These are phyloP conservation scores for Dryobates pubescens DNA, from an alignment of 2,797 vertebrate genomes.

Conservation along the genomic window DNA sequence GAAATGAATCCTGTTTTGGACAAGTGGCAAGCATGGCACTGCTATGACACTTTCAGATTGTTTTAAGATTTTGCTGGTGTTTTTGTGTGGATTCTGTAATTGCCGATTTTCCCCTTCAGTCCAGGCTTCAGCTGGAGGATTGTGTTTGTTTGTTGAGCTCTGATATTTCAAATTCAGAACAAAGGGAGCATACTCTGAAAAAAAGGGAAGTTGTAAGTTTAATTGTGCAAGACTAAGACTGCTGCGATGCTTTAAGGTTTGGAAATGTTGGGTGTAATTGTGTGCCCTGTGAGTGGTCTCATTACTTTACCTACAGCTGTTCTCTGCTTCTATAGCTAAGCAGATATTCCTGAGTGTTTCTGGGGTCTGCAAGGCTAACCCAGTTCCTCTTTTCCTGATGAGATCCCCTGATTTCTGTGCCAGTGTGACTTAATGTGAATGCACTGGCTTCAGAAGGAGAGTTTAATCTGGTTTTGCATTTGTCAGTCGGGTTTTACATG, in stretches of 20 bases:
- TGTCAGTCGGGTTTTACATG: neutral
- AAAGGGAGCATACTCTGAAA: neutral
- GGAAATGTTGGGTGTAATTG: neutral
- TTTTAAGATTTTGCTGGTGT: neutral
- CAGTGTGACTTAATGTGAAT: neutral
- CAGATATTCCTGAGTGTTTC: neutral
- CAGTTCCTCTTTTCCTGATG: neutral
- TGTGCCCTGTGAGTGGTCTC: neutral
- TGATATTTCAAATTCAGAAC: constrained; percentile 7
- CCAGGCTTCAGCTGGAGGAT: neutral
- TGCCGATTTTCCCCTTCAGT: neutral
- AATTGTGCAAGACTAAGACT: neutral
- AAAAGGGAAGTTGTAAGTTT: neutral
- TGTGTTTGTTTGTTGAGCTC: neutral
- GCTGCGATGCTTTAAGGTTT: neutral
- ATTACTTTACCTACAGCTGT: constrained; percentile 14
- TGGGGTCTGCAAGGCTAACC: neutral
- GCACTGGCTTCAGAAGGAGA: neutral
- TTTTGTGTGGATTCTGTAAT: neutral
- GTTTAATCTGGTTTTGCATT: neutral
- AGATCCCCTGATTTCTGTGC: neutral
- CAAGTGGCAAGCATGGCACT: neutral
- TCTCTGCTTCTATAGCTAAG: neutral
- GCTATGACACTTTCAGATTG: neutral
- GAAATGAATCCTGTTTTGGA: neutral